Conservation (phyloP, 2,888 invertebrate genomes). For the Leucania comma region DNA sequence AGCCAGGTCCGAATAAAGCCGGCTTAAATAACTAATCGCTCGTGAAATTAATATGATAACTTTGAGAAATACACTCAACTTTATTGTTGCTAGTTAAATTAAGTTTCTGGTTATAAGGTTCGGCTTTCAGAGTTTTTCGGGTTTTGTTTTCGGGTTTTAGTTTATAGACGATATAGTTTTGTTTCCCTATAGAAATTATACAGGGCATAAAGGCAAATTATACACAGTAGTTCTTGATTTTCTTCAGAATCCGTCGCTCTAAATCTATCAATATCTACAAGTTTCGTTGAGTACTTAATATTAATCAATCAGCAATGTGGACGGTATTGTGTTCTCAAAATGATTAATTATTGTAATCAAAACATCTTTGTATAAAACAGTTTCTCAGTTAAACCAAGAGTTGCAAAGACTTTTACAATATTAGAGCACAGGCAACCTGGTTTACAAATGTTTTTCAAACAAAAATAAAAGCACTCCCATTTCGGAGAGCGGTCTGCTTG, state of each 20-base stretch:
- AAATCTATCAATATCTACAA: conserved; percentile 28
- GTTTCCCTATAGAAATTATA: not conserved
- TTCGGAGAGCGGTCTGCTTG: conserved; percentile 1
- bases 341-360: conserved; percentile 49
- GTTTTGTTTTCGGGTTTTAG: too few relatives aligned
- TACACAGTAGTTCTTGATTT: not conserved
- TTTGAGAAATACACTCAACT: conserved; percentile 66
- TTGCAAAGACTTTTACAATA: not conserved
- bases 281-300: conserved; percentile 30
- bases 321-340: conserved; percentile 40
- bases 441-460: conserved; percentile 12
- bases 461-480: conserved; percentile 21
- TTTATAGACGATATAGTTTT: conserved; percentile 23
- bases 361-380: not conserved
- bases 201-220: not conserved
- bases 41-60: conserved; percentile 76
- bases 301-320: conserved; percentile 36
- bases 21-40: conserved; percentile 75
- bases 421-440: not conserved
- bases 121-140: conserved; percentile 19
- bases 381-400: conserved; percentile 6
- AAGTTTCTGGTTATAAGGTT: conserved; percentile 40
- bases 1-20: conserved; percentile 66
- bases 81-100: conserved; percentile 64
- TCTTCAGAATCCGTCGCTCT: conserved; percentile 14